A percentile compares a stretch with the other conserved stretches of the same genome.
Conservation (phyloP, 1,140 invertebrate genomes). For the Drosophila bipectinata region DNA sequence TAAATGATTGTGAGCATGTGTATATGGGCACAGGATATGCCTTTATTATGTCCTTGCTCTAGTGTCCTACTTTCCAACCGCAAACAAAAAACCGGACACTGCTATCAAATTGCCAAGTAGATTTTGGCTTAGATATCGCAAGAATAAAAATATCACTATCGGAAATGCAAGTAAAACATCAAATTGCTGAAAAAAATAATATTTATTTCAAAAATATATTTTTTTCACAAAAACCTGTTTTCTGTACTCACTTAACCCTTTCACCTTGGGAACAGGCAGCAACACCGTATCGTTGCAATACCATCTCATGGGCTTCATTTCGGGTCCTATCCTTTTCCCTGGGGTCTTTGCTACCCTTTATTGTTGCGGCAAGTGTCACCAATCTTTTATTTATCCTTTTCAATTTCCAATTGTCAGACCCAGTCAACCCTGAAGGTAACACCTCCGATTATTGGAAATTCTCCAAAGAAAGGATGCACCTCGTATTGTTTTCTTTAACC, state of each 20-base stretch:
- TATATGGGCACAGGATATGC: conserved; percentile 59
- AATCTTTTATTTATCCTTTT: conserved; percentile 39
- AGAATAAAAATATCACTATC: conserved; percentile 21
- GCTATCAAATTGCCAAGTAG: conserved; percentile 69
- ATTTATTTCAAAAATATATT: neutral
- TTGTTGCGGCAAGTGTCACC: conserved; percentile 52
- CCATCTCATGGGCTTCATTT: conserved; percentile 2
- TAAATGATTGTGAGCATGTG: neutral
- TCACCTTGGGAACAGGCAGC: neutral
- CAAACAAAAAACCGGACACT: conserved; percentile 76
- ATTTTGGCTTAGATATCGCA: conserved; percentile 28
- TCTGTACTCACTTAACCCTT: neutral
- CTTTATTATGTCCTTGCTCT: conserved; percentile 49
- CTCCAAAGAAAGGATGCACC: conserved; percentile 17
- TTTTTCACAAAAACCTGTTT: neutral
- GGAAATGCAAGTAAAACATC: conserved; percentile 28
- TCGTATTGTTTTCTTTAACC: conserved; percentile 51
- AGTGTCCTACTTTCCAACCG: conserved; percentile 60
- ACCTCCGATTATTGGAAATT: conserved; percentile 31
- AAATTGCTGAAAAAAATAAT: conserved; percentile 9
- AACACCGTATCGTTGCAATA: neutral
- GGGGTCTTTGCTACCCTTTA: conserved; percentile 11
- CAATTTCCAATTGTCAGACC: conserved; percentile 42
- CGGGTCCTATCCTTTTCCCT: neutral
- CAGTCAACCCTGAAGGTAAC: conserved; percentile 61